Conservation (phyloP, 2,888 invertebrate genomes). For the Margaritifera margaritifera region DNA sequence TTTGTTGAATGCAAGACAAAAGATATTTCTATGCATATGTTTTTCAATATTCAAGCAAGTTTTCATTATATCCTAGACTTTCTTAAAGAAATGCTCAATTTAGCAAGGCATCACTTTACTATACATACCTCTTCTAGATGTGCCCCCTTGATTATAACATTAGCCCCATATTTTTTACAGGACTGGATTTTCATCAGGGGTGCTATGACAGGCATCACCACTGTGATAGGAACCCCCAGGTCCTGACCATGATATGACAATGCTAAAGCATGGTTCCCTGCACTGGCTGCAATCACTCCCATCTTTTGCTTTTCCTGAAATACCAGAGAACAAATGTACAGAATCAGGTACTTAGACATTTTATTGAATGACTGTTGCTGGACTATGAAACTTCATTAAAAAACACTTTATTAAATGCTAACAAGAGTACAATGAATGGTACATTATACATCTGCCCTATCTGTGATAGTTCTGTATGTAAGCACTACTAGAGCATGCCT, state of each 20-base stretch:
- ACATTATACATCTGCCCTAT: too few relatives aligned
- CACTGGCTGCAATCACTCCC: constrained; percentile 93
- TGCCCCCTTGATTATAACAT: constrained; percentile 86
- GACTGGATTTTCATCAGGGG: constrained; percentile 96
- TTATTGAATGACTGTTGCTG: neutral
- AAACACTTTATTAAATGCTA: neutral
- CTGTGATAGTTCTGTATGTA: too few relatives aligned
- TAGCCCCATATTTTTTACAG: constrained; percentile 88
- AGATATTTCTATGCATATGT: too few relatives aligned
- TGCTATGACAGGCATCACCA: constrained; percentile 96
- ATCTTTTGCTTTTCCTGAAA: constrained; percentile 79
- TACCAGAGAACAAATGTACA: constrained; percentile 6
- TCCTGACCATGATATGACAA: constrained; percentile 85
- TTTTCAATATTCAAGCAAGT: too few relatives aligned
- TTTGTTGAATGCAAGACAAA: too few relatives aligned
- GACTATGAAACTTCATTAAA: neutral
- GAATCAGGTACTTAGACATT: neutral
- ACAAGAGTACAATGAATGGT: neutral
- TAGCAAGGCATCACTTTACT: too few relatives aligned
- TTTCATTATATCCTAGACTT: too few relatives aligned
- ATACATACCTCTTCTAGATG: constrained; percentile 83
- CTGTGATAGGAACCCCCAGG: constrained; percentile 78
- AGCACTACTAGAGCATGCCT: too few relatives aligned
- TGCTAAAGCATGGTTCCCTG: constrained; percentile 94
- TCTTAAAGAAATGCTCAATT: too few relatives aligned